Base-by-base conservation (phyloP, 2,888 invertebrate genomes). In the Tachina grossa region DNA sequence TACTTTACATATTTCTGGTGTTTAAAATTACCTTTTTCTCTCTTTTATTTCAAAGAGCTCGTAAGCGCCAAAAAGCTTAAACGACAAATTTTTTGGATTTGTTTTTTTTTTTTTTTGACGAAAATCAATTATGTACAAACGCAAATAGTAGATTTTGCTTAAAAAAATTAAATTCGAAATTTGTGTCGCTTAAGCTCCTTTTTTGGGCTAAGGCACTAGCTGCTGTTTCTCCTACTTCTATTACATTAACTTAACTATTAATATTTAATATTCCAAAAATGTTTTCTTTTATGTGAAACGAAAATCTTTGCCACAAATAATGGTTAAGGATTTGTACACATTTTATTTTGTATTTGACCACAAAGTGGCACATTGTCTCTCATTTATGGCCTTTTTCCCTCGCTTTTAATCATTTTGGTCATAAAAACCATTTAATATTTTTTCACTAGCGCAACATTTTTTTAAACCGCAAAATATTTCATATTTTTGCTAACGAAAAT, bases 221-320 rank as follows among this genome's bases (percentile, higher is more conserved):
- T n/a, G n/a, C n/a, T n/a, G 41, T 8, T 45, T 0, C 16, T n/a
- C 16, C 39, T 59, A 1, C 16, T 47, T 11, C 19, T 45, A 6
- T 10, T 3, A 1, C 16, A 41, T 45, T 47, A 14, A 22, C 16
- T 22, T 31, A 5, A 3, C 31, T 31, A 31, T 39, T 63, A 43
- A 43, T 77, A 72, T 81, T 84, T 68, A 81, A 77, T 68, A 84
- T 84, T 81, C 80, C 61, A 39, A 76, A 77, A 84, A 77, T 55
- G 80, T 84, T 80, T n/a, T 16, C 47, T 53, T 47, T 63, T 71
- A 9, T 39, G 19, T 10, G 19, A 16, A 77, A 22, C n/a, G n/a
- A 49, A 45, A 71, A 47, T 49, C 11, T 31, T 68, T 14, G 9
- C 22, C 31, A 47, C 65, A 14, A 81, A 74, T 41, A 41, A 14